These are phyloP conservation scores for Osmerus mordax DNA, from an alignment of 2,113 vertebrate genomes.

Conservation along the genomic window DNA sequence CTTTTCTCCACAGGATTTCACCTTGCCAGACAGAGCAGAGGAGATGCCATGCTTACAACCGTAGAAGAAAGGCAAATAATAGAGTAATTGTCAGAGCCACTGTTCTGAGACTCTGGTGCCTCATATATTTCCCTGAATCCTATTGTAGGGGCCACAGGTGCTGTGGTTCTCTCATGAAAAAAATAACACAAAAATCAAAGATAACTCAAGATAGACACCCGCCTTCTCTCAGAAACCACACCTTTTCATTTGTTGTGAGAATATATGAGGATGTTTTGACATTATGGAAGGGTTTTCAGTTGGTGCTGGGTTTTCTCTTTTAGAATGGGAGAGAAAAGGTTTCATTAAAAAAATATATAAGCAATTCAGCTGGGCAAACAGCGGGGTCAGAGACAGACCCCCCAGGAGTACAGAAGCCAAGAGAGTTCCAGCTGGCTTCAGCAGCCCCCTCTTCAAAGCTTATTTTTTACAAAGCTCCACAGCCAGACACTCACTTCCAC, in stretches of 20 bases:
- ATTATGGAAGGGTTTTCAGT: not conserved
- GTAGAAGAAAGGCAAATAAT: too few species aligned
- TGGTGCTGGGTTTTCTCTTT: not conserved
- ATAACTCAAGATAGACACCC: not conserved
- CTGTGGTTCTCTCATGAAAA: not conserved
- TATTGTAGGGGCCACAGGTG: not conserved
- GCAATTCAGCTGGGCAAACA: slow-evolving; percentile 40
- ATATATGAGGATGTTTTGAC: not conserved
- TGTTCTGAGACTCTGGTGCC: not conserved
- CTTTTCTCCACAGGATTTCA: too few species aligned
- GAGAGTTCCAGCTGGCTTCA: slow-evolving; percentile 30
- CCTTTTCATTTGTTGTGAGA: not conserved
- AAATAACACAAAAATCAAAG: not conserved
- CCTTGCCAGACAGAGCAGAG: too few species aligned
- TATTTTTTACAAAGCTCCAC: not conserved
- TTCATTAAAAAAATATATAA: not conserved
- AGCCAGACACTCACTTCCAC: slow-evolving; percentile 1
- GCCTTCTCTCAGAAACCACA: not conserved
- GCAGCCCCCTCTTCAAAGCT: slow-evolving; percentile 18
- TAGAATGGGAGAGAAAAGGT: not conserved
- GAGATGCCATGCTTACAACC: too few species aligned
- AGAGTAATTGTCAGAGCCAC: not conserved
- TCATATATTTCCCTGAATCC: not conserved
- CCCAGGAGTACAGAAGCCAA: slow-evolving; percentile 20
- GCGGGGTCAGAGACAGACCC: slow-evolving; percentile 34